phyloP scores from a whole-genome alignment of 2,797 vertebrate genomes.

The Steatocranus sp. region DNA sequence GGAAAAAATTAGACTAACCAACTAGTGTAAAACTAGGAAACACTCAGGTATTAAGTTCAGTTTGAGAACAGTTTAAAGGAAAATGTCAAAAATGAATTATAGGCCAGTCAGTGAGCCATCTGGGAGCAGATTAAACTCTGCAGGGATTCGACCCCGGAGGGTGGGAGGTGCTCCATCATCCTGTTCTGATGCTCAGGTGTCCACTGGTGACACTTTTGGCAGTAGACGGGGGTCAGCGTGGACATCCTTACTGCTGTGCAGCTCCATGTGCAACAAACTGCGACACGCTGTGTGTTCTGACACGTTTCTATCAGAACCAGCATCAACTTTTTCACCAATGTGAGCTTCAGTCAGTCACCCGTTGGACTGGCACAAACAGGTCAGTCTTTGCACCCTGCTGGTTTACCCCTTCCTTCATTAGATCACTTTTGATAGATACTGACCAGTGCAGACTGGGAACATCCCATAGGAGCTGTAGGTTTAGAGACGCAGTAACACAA shows the following conservation, averaged over 20 bases:
- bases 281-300: fast-evolving
- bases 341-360: fast-evolving
- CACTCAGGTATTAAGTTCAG: fast-evolving
- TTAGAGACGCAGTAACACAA: not conserved
- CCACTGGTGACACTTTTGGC: fast-evolving
- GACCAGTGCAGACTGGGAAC: not conserved
- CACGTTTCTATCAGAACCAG: not conserved
- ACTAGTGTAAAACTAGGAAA: not conserved
- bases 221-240: not conserved
- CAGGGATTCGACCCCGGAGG: fast-evolving
- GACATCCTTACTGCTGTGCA: not conserved
- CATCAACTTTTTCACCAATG: fast-evolving
- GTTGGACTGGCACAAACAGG: not conserved
- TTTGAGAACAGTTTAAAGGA: not conserved
- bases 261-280: fast-evolving
- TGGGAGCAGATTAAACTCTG: fast-evolving
- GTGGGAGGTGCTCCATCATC: fast-evolving
- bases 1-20: fast-evolving
- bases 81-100: not conserved
- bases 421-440: not conserved
- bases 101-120: not conserved
- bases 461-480: fast-evolving
- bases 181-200: fast-evolving
- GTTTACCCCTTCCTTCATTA: fast-evolving
- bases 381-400: fast-evolving